Evolutionary conservation across 2,888 invertebrate species (phyloP), one percentile per base, ranked within the genome.

Genomic region (Nysson spinosus): DNA sequence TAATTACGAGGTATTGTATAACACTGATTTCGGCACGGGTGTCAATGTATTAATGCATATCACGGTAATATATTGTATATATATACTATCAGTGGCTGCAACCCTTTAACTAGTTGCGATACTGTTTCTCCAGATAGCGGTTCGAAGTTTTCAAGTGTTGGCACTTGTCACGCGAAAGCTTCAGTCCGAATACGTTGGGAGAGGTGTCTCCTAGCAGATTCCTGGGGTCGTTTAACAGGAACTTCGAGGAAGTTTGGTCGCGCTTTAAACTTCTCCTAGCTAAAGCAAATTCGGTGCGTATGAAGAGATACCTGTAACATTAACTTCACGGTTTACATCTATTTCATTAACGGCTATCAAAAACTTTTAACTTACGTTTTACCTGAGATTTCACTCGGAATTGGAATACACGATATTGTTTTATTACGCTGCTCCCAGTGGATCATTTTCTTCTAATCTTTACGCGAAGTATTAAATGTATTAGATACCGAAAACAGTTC

Each of bases 211-310:
- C 34, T 34, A 34, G 26, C 4, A 34, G 40, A 49, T 56, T 56
- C 49, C 56, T 56, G 40, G 20, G 56, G 42, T 49, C 42, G 56
- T 56, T 56, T 42, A 30, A 34, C 16, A 19, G 22, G 7, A 56
- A 47, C 43, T 47, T 40, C 20, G 19, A n/a, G 7, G 19, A 32
- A 12, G 24, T 46, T 22, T 47, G 7, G 11, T 7, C 20, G 42
- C n/a, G 39, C 47, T 32, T 22, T 12, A 30, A 49, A 55, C 55
- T 30, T 35, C 39, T 22, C 3, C 16, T 1, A 37, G 11, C 22
- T 28, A 16, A 20, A 39, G 37, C 20, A 39, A 39, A 30, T 39
- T 55, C 28, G 28, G 30, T 37, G n/a, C 6, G 28, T 44, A 7
- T 17, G 19, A 20, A 37, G 22, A 11, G 26, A 26, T 34, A 22